Conservation (phyloP, 2,888 invertebrate genomes). For the Microplitis manilae region DNA sequence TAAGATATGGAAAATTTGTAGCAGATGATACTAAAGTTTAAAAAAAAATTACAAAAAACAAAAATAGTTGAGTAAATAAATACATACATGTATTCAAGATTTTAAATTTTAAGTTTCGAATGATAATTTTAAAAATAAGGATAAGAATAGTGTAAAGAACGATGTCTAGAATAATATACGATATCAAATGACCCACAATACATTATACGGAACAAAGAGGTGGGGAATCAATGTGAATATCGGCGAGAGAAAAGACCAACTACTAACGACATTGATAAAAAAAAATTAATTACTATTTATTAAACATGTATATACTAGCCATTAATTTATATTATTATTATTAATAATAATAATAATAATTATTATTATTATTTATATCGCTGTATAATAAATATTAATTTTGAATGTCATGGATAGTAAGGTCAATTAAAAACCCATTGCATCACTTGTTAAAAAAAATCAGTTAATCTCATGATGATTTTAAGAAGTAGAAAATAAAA, state of each 20-base stretch:
- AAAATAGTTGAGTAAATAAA: too few relatives aligned
- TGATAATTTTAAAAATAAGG: not conserved
- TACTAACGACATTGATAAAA: not conserved
- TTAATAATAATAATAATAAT: not conserved
- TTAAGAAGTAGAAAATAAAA: constrained; percentile 22
- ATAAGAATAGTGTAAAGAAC: constrained; percentile 26
- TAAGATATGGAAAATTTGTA: not conserved
- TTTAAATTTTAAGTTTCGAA: not conserved
- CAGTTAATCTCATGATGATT: constrained; percentile 27
- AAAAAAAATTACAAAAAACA: not conserved
- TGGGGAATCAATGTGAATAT: constrained; percentile 21
- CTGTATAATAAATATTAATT: constrained; percentile 41
- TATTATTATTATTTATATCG: too few relatives aligned
- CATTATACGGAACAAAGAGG: constrained; percentile 31
- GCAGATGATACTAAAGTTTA: not conserved
- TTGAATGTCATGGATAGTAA: constrained; percentile 41
- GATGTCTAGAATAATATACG: constrained; percentile 34
- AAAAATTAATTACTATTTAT: constrained; percentile 6
- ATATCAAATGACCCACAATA: constrained; percentile 48
- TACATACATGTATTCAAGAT: not conserved
- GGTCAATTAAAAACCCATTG: constrained; percentile 46
- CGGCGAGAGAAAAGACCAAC: not conserved
- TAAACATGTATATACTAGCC: not conserved
- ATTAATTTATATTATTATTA: not conserved
- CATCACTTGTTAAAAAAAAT: constrained; percentile 45